Evolutionary conservation across 1,140 invertebrate species (phyloP).

Genomic region (Copidosoma floridanum): DNA sequence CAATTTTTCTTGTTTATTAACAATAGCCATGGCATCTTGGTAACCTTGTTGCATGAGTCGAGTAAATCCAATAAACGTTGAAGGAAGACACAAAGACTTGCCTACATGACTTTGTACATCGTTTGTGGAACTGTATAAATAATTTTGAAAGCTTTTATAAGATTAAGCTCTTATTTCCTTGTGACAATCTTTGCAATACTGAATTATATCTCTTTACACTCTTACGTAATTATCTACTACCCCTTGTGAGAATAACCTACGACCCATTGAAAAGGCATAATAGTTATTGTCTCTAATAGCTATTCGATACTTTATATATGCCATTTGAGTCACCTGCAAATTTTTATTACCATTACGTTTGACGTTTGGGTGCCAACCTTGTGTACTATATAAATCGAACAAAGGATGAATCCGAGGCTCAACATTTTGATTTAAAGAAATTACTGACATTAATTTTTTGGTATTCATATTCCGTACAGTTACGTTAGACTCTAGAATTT

Average conservation of each 20-base stretch:
- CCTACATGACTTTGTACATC: background rate
- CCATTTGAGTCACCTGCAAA: slow-evolving; percentile 3
- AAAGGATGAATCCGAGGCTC: slow-evolving; percentile 12
- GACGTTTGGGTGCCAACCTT: slow-evolving; percentile 17
- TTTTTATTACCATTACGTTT: background rate
- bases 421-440: background rate
- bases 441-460: background rate
- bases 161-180: background rate
- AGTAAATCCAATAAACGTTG: slow-evolving; percentile 3
- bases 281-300: slow-evolving; percentile 1
- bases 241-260: slow-evolving; percentile 3
- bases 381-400: no score
- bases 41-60: slow-evolving; percentile 16
- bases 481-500: background rate
- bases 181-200: background rate
- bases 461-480: background rate
- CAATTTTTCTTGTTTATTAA: slow-evolving; percentile 39
- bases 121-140: background rate
- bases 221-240: slow-evolving; percentile 8
- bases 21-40: slow-evolving; percentile 19
- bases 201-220: background rate
- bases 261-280: background rate
- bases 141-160: background rate
- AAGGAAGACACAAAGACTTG: slow-evolving; percentile 9
- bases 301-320: slow-evolving; percentile 8